Base-by-base conservation (phyloP, 1,140 invertebrate genomes). In the Sinonovacula constricta region DNA sequence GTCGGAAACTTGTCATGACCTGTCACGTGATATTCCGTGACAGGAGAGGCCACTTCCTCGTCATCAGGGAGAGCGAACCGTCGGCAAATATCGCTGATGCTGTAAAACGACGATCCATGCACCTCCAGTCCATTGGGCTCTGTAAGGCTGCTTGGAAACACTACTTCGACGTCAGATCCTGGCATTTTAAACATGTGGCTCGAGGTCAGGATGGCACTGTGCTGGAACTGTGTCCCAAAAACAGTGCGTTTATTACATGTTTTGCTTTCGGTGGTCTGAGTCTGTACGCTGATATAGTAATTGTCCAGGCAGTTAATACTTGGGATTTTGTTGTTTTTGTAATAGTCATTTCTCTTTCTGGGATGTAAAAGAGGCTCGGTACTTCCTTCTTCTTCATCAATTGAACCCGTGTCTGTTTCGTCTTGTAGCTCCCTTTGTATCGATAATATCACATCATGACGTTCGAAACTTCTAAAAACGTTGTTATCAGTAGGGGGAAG, bases 101-200 rank as follows among this genome's bases (percentile, higher is more conserved):
- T 39, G 18, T 33, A 18, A 49, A 62, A 72, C 0, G 1, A 30
- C 12, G 33, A 24, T 36, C 56, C 24, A 39, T 31, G 34, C 0
- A 72, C 70, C 33, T 72, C 57, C 3, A 72, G 39, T 30, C 45
- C 18, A 22, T 45, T 4, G 15, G 36, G 24, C 10, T 28, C 18
- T 14, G 63, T 39, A 18, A 45, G 14, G 22, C 59, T 72, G 31
- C 28, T 30, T 18, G 70, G 70, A 31, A 72, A 59, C 14, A 39
- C 63, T 59, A 72, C 53, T 22, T 59, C 45, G 1, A 62, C 56
- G 10, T 72, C 59, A 2, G 70, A 72, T 24, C 63, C 24, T 12
- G 70, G 70, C 33, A 72, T 72, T 10, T 72, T 3, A 1, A 56
- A 15, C 1, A 59, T 72, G 0, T 33, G 34, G n/a, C 57, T 65